phyloP scores from a whole-genome alignment of 1,140 invertebrate species.

The Cylas formicarius region DNA sequence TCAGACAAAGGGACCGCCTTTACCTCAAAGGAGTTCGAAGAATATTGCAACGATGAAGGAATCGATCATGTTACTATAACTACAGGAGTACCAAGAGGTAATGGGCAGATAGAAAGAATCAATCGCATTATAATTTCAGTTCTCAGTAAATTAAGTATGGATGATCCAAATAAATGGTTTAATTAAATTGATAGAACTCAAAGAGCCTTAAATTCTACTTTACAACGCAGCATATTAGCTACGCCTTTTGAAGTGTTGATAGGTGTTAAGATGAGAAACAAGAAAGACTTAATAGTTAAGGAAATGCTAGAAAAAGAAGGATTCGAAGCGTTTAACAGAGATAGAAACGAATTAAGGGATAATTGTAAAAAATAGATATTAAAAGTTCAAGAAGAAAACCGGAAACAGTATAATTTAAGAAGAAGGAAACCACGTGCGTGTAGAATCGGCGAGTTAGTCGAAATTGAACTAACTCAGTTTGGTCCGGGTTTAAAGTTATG shows the following conservation, averaged over 20 bases:
- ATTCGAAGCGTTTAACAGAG: conserved; percentile 9
- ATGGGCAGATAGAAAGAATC: conserved; percentile 33
- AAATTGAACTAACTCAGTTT: conserved; percentile 14
- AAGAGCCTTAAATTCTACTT: conserved; percentile 32
- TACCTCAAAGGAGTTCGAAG: conserved; percentile 29
- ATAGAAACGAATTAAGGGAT: conserved; percentile 25
- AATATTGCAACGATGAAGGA: conserved; percentile 25
- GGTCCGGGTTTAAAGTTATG: conserved; percentile 6
- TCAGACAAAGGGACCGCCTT: conserved; percentile 38
- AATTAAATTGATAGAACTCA: conserved; percentile 29
- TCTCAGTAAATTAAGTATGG: conserved; percentile 24
- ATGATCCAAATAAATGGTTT: conserved; percentile 30
- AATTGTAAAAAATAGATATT: conserved; percentile 30
- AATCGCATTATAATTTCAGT: conserved; percentile 28
- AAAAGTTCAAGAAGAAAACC: conserved; percentile 36
- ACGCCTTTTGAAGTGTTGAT: conserved; percentile 35
- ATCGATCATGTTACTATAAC: conserved; percentile 27
- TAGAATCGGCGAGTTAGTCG: conserved; percentile 15
- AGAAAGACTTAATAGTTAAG: conserved; percentile 25
- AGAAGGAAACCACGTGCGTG: conserved; percentile 9
- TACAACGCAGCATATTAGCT: conserved; percentile 30
- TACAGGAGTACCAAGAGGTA: conserved; percentile 31
- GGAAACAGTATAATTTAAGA: conserved; percentile 24
- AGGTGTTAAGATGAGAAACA: conserved; percentile 29
- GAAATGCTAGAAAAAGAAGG: conserved; percentile 10